Evolutionary conservation across 2,113 vertebrate genomes (phyloP).

Genomic region (Cinclus mexicanus): DNA sequence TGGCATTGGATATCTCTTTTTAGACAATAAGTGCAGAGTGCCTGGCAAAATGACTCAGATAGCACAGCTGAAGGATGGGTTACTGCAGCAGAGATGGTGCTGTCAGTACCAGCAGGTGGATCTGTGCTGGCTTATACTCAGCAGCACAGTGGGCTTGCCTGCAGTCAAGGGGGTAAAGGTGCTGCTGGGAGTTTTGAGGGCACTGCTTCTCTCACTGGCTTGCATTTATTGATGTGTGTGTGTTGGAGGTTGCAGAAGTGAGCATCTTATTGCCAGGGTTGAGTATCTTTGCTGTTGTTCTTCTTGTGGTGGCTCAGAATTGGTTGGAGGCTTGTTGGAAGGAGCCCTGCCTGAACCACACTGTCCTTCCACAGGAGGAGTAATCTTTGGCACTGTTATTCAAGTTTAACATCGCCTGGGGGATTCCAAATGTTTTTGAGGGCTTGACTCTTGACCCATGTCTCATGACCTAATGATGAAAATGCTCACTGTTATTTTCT

Average conservation of each 20-base stretch:
- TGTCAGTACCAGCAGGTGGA: neutral
- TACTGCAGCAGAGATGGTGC: neutral
- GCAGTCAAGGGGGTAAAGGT: neutral
- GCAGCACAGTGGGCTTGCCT: neutral
- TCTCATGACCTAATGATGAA: neutral
- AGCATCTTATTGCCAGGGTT: neutral
- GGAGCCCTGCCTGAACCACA: neutral
- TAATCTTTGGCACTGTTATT: neutral
- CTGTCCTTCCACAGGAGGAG: neutral
- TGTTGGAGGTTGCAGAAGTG: neutral
- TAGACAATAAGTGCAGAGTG: neutral
- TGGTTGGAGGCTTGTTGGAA: neutral
- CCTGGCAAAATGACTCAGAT: neutral
- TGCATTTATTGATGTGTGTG: fast-evolving
- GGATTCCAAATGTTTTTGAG: neutral
- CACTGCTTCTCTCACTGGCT: neutral
- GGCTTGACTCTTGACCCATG: neutral
- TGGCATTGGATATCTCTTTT: neutral
- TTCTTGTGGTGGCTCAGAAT: neutral
- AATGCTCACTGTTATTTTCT: neutral
- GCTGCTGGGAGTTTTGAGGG: neutral
- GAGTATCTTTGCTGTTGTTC: neutral
- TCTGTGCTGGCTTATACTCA: neutral
- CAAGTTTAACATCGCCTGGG: neutral
- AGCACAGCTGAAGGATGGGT: neutral